Percentiles rank a stretch among this genome's conserved stretches.
These are phyloP conservation scores for Leucophenga varia DNA, from an alignment of 1,140 invertebrate genomes.

Conservation along the genomic window DNA sequence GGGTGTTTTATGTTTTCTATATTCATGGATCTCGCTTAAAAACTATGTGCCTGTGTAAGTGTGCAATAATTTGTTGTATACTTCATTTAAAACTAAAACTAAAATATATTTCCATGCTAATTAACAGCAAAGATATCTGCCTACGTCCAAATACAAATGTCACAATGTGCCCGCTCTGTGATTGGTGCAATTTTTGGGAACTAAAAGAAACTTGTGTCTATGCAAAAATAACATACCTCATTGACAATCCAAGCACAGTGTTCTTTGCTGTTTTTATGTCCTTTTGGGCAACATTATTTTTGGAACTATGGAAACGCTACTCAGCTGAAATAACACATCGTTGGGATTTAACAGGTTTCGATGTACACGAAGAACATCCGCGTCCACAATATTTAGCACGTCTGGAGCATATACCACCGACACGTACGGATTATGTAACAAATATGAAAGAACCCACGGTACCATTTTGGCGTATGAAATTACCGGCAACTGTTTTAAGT, in stretches of 20 bases:
- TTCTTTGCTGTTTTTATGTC: slow-evolving; percentile 97
- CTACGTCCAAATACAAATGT: slow-evolving; percentile 59
- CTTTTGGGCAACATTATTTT: slow-evolving; percentile 86
- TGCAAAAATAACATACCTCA: slow-evolving; percentile 86
- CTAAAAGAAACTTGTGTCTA: slow-evolving; percentile 84
- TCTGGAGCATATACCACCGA: slow-evolving; percentile 69
- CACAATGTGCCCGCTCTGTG: slow-evolving; percentile 84
- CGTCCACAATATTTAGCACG: slow-evolving; percentile 77
- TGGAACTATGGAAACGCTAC: slow-evolving; percentile 95
- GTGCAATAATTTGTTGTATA: not conserved
- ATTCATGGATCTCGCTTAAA: slow-evolving; percentile 74
- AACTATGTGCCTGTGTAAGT: slow-evolving; percentile 72
- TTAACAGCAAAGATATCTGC: slow-evolving; percentile 80
- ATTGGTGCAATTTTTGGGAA: slow-evolving; percentile 87
- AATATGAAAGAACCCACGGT: slow-evolving; percentile 79
- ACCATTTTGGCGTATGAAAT: slow-evolving; percentile 83
- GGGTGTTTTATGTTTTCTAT: slow-evolving; percentile 79
- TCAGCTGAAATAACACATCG: slow-evolving; percentile 86
- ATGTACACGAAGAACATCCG: slow-evolving; percentile 84
- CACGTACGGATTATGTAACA: slow-evolving; percentile 66
- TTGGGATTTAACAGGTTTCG: slow-evolving; percentile 88
- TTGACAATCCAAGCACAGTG: slow-evolving; percentile 93
- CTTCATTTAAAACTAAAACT: not conserved
- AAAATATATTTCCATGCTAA: not conserved
- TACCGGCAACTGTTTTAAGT: slow-evolving; percentile 81